Base-by-base conservation (phyloP, 1,140 invertebrate genomes). In the Cephus cinctus region DNA sequence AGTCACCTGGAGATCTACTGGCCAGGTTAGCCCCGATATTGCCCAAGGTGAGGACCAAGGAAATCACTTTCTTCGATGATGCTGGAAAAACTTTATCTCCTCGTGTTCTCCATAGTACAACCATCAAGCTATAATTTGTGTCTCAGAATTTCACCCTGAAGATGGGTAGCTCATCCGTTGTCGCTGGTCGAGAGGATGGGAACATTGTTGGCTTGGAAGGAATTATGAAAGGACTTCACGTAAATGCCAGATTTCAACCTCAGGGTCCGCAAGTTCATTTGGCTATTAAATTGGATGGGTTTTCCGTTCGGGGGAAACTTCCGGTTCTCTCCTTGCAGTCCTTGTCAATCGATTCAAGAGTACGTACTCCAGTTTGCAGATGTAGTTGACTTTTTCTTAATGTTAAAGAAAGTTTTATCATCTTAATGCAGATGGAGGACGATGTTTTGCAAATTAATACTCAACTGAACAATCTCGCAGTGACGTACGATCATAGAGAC, bases 321-420 rank as follows among this genome's bases (percentile, higher is more conserved):
- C 61, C 75, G 5, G 64, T 75, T 30, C 43, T 89, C 4, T 81
- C 82, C 34, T 66, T 89, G 11, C 81, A 83, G 57, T 83, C 83
- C 47, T 71, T 89, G 8, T 84, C 83, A 44, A 69, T 89, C 31
- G 85, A 89, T 65, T 83, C 86, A n/a, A 86, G 86, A 79, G 87
- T 88, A 76, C 34, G 41, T 47, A 6, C 9, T 16, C 21, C n/a
- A n/a, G 36, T n/a, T 43, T 48, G 49, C 16, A 27, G 36, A 25
- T 31, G 34, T 38, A 15, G 15, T 46, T 6, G 34, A 21, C 42
- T 36, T 15, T 39, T 23, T 21, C 15, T 38, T 15, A 36, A 43
- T 34, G 38, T n/a, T 34, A 46, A 46, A 47, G 1, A 23, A 32
- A 39, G 18, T 9, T 40, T 43, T 34, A 18, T 50, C 44, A 50